Percentiles rank a stretch among this genome's conserved stretches.
These are phyloP conservation scores for Grapholita molesta DNA, from an alignment of 1,140 invertebrate genomes.

Conservation along the genomic window DNA sequence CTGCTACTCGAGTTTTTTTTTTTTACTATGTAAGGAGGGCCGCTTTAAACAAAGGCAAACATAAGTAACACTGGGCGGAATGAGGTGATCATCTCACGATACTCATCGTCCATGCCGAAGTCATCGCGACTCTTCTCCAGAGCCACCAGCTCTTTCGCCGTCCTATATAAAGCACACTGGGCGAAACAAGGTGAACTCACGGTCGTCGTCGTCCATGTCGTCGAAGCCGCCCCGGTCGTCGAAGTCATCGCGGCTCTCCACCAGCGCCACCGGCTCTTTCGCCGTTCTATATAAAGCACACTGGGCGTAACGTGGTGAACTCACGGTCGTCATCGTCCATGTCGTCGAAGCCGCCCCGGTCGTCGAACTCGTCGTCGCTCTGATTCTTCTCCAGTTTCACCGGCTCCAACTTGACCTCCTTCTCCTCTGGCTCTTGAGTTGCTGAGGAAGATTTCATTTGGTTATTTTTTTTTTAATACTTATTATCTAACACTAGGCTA, in stretches of 20 bases:
- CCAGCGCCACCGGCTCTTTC: too few species aligned
- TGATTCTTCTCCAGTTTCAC: constrained; percentile 45
- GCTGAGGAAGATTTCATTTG: background rate
- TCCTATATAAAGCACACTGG: too few species aligned
- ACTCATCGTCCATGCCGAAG: too few species aligned
- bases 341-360: constrained; percentile 40
- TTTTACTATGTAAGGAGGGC: too few species aligned
- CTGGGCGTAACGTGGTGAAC: constrained; percentile 10
- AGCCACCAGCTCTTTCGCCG: too few species aligned
- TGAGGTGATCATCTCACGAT: too few species aligned
- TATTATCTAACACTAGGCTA: too few species aligned
- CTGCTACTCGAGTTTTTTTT: too few species aligned
- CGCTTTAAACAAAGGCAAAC: too few species aligned
- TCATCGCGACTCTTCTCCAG: too few species aligned
- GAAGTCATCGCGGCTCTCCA: constrained; percentile 41
- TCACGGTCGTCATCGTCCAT: constrained; percentile 56
- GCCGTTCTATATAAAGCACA: background rate
- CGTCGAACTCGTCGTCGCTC: constrained; percentile 47
- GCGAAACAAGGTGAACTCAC: background rate
- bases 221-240: constrained; percentile 37
- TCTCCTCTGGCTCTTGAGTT: constrained; percentile 26
- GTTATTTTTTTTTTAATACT: background rate
- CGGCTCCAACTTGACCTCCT: constrained; percentile 46
- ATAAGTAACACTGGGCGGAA: too few species aligned
- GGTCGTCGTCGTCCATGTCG: constrained; percentile 39